Percentiles rank a stretch among this genome's conserved stretches.
phyloP scores from a whole-genome alignment of 2,113 vertebrate genomes.

The Nymphicus hollandicus region DNA sequence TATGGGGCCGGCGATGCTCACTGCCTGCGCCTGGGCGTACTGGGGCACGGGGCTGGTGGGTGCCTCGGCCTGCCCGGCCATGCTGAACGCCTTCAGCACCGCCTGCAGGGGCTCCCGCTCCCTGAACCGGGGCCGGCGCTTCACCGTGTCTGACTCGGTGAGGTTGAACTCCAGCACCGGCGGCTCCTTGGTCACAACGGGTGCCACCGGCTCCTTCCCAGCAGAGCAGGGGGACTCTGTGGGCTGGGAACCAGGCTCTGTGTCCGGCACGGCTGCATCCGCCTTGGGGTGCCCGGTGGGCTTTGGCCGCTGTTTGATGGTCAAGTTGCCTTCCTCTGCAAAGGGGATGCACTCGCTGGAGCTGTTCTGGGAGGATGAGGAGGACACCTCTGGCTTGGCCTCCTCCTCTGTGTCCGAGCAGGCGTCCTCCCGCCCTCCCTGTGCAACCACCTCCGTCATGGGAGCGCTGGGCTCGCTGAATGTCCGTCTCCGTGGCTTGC shows the following conservation, averaged over 20 bases:
- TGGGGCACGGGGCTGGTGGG: neutral
- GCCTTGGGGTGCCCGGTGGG: constrained; percentile 49
- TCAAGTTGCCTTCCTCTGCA: constrained; percentile 92
- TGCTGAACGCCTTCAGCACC: constrained; percentile 62
- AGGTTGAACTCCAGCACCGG: constrained; percentile 87
- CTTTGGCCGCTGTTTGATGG: constrained; percentile 92
- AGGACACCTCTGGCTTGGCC: neutral
- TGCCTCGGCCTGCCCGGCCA: neutral
- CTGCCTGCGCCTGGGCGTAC: constrained; percentile 39
- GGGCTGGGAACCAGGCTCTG: neutral
- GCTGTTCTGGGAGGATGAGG: constrained; percentile 74
- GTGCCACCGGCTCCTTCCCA: neutral
- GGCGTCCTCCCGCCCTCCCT: constrained; percentile 7
- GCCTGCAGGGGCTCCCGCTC: constrained; percentile 80
- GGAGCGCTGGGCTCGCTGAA: constrained; percentile 75
- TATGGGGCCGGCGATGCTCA: neutral
- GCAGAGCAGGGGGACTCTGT: neutral
- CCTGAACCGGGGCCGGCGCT: constrained; percentile 84
- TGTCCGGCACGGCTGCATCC: rapidly evolving
- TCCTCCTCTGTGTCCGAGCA: constrained; percentile 74
- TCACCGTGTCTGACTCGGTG: constrained; percentile 93
- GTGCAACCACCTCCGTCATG: neutral
- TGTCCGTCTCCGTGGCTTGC: constrained; percentile 72
- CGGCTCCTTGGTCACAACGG: neutral
- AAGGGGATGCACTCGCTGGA: constrained; percentile 87